Percentiles rank a stretch among this genome's conserved stretches.
Conservation (phyloP, 2,113 vertebrate species). For the Cyphomyrus discorhynchus region DNA sequence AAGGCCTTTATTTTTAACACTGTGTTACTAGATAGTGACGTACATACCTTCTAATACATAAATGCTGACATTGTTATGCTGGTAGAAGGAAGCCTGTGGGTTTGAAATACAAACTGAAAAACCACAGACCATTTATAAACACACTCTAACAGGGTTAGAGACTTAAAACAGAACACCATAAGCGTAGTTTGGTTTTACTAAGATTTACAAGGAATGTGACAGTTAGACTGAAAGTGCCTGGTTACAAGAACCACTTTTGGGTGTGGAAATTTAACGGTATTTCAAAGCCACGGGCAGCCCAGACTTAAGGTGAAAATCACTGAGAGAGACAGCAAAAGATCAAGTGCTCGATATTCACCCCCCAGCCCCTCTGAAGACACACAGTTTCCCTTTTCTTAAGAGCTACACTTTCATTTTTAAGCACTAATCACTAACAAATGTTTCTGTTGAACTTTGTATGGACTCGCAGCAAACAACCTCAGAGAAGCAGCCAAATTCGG, state of each 20-base stretch:
- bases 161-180: background rate
- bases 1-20: background rate
- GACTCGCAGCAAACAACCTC: background rate
- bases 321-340: background rate
- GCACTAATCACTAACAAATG: background rate
- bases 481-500: background rate
- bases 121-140: background rate
- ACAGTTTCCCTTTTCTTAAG: background rate
- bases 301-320: background rate
- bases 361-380: background rate
- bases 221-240: background rate
- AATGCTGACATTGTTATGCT: background rate
- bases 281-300: background rate
- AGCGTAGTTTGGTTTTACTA: background rate
- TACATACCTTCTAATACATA: background rate
- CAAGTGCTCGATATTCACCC: background rate
- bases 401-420: background rate
- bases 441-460: background rate
- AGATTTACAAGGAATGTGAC: background rate
- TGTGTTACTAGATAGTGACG: background rate
- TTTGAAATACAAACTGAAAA: background rate
- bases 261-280: background rate
- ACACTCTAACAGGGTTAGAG: background rate
- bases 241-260: background rate
- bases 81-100: slow-evolving; percentile 16